Evolutionary conservation across 2,888 invertebrate genomes (phyloP), one percentile per base, ranked within the genome.

Genomic region (Eilema griseolum): DNA sequence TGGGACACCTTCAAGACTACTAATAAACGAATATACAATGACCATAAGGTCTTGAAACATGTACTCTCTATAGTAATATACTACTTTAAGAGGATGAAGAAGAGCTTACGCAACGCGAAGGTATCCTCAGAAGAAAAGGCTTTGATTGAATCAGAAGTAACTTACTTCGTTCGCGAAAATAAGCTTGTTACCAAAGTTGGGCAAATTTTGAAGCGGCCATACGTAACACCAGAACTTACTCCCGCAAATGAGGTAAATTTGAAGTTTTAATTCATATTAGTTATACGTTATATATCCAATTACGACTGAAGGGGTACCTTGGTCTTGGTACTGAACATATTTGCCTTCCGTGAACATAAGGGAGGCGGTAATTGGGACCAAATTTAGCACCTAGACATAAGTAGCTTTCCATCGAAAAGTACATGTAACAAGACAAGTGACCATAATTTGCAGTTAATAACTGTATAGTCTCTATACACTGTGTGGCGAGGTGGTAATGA

Each of bases 31-130:
- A 75, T 83, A 0, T 90, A 86, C 69, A 83, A 79, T 0, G 88
- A 92, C 66, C 78, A 82, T n/a, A 79, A 71, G 16, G 78, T 89
- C 24, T 78, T 94, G 23, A 90, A 86, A 81, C 85, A 90, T 75
- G 76, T 91, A 37, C 85, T 95, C 1, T 89, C 89, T 69, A 90
- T 93, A n/a, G 84, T 92, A 12, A 82, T 87, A 52, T 92, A 86
- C 75, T 91, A 88, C 70, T 79, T 79, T 60, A 81, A 77, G 69
- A 83, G 81, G 61, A 74, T 71, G 4, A 77, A 80, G 62, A 66
- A 37, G 10, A 72, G 67, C 26, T 73, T 67, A 31, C 76, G 64
- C 16, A 8, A 24, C 16, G 11, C 20, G 5, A 46, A n/a, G 7
- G 77, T 90, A 57, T 86, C 86, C 2, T 80, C 85, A 7, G 71